A percentile compares a stretch with the other conserved stretches of the same genome.
Evolutionary conservation across 2,888 invertebrate species (phyloP).

Genomic region (Chydorus sphaericus): DNA sequence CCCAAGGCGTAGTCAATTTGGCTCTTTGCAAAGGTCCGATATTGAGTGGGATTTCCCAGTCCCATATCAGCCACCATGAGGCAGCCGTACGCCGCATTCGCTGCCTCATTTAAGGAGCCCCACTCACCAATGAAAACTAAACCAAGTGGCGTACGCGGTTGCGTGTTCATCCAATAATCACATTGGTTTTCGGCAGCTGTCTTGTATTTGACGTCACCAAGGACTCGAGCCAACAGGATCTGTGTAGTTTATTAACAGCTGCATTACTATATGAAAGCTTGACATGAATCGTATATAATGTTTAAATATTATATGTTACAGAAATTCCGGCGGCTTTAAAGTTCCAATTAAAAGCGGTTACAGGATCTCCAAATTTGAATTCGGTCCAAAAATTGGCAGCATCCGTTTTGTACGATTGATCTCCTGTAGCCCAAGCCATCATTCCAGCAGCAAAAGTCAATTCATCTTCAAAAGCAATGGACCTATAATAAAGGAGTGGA

Average conservation of each 20-base stretch:
- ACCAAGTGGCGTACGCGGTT: conserved; percentile 37
- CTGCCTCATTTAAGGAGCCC: conserved; percentile 39
- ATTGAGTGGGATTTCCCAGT: conserved; percentile 21
- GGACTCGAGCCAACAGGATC: conserved; percentile 34
- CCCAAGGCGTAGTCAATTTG: conserved; percentile 14
- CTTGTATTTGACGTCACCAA: conserved; percentile 30
- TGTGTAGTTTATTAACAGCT: no score
- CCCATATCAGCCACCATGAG: conserved; percentile 29
- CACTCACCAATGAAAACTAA: conserved; percentile 38
- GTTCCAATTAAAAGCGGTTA: conserved; percentile 38
- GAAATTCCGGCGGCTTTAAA: conserved; percentile 40
- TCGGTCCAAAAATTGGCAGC: conserved; percentile 35
- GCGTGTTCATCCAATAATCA: conserved; percentile 32
- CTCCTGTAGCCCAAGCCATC: conserved; percentile 38
- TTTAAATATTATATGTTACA: conserved; percentile 25
- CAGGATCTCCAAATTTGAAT: conserved; percentile 31
- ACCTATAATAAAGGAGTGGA: no score
- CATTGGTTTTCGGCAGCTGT: conserved; percentile 35
- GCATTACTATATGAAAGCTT: no score
- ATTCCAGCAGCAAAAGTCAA: conserved; percentile 41
- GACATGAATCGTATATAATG: no score
- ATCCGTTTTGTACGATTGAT: conserved; percentile 33
- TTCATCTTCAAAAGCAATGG: conserved; percentile 35
- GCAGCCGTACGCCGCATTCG: conserved; percentile 39
- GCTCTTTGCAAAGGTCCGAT: conserved; percentile 10